Evolutionary conservation across 2,797 vertebrate genomes (phyloP).

Genomic region (Vipera latastei): DNA sequence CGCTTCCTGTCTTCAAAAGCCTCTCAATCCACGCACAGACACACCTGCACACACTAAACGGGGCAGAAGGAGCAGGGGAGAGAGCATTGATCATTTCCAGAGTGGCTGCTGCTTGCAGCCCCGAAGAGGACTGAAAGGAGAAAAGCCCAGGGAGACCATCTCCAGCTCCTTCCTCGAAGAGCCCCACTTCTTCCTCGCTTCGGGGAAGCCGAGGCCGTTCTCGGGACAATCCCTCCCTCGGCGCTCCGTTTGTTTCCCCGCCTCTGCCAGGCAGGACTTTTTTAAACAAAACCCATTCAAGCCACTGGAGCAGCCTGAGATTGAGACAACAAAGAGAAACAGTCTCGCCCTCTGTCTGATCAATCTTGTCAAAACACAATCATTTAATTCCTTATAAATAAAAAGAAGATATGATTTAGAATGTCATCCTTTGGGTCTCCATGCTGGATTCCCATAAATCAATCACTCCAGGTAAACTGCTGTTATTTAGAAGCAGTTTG

Average conservation of each 20-base stretch:
- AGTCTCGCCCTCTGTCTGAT: constrained; percentile 59
- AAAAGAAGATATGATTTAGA: constrained; percentile 71
- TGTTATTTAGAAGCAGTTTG: constrained; percentile 56
- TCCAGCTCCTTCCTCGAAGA: background rate
- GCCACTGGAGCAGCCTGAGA: constrained; percentile 40
- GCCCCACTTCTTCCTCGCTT: background rate
- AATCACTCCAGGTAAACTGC: constrained; percentile 56
- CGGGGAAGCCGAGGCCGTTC: background rate
- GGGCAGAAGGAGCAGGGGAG: background rate
- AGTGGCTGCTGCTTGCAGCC: background rate
- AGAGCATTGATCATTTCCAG: background rate
- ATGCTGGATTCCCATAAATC: constrained; percentile 62
- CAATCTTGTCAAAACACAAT: constrained; percentile 69
- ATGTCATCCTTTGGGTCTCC: constrained; percentile 57
- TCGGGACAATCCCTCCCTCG: constrained; percentile 2
- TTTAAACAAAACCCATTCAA: constrained; percentile 40
- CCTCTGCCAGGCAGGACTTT: constrained; percentile 3
- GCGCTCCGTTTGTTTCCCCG: fast-evolving
- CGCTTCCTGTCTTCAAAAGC: background rate
- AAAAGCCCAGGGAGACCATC: background rate
- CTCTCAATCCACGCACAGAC: background rate
- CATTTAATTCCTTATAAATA: constrained; percentile 68
- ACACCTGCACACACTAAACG: background rate
- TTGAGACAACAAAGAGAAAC: constrained; percentile 47
- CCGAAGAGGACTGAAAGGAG: background rate